Percentiles rank a stretch among this genome's conserved stretches.
phyloP scores from a whole-genome alignment of 2,797 vertebrate genomes.

The Poeciliopsis paucimaculata region DNA sequence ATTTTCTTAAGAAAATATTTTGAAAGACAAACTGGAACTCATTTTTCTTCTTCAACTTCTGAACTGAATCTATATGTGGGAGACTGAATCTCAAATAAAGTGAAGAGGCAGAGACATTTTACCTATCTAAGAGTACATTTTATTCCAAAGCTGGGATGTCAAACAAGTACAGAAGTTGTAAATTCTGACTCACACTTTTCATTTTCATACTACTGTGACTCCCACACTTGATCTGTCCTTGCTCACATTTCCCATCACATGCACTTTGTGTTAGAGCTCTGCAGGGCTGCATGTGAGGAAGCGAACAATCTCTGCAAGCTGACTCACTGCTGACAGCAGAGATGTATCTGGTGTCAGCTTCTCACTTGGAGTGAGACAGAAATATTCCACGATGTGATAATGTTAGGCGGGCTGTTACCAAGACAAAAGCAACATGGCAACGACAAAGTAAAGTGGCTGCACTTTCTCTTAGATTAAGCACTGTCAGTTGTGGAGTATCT shows the following conservation, averaged over 20 bases:
- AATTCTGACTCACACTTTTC: constrained; percentile 30
- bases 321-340: constrained; percentile 52
- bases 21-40: not conserved
- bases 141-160: constrained; percentile 19
- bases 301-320: constrained; percentile 50
- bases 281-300: constrained; percentile 37
- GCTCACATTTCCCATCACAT: constrained; percentile 17
- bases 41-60: constrained; percentile 29
- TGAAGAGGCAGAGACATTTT: constrained; percentile 47
- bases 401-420: constrained; percentile 47
- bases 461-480: constrained; percentile 37
- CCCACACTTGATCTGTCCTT: constrained; percentile 12
- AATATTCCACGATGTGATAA: constrained; percentile 50
- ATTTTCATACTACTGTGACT: constrained; percentile 15
- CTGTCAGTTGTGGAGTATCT: constrained; percentile 50
- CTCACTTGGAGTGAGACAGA: constrained; percentile 41
- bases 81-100: constrained; percentile 46
- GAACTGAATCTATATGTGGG: constrained; percentile 39
- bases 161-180: constrained; percentile 36
- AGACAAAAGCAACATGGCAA: constrained; percentile 50
- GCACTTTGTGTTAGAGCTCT: constrained; percentile 43
- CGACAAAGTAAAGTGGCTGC: constrained; percentile 32
- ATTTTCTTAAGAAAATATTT: not conserved
- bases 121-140: constrained; percentile 56
- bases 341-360: constrained; percentile 53